Percentiles rank a stretch among this genome's conserved stretches.
These are phyloP conservation scores for Agrenia bidenticulata DNA, from an alignment of 2,888 invertebrate species.

Conservation along the genomic window DNA sequence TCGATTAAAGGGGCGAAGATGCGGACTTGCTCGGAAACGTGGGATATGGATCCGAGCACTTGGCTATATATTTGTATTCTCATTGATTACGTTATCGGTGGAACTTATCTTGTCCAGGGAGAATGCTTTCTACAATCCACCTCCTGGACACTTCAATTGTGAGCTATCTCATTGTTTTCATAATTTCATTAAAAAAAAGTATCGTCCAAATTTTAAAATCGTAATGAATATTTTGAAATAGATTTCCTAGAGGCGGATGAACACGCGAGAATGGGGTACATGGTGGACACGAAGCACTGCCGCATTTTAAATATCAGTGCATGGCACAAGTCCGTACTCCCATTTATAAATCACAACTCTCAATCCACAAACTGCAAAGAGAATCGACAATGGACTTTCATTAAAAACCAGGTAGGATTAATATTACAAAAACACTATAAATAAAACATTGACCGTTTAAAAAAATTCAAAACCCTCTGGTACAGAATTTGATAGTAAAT, in stretches of 20 bases:
- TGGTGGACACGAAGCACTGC: conserved; percentile 40
- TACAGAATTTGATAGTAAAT: conserved; percentile 22
- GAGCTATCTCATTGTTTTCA: no score
- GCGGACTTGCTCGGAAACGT: no score
- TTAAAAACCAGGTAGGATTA: conserved; percentile 27
- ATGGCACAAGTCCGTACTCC: conserved; percentile 41
- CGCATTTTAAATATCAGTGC: conserved; percentile 43
- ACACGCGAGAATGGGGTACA: conserved; percentile 34
- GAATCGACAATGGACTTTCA: conserved; percentile 41
- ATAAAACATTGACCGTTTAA: not conserved
- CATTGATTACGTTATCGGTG: no score
- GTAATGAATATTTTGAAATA: not conserved
- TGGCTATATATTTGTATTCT: no score
- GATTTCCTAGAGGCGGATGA: conserved; percentile 42
- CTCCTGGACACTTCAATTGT: no score
- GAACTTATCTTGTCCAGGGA: no score
- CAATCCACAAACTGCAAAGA: conserved; percentile 19
- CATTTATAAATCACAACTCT: conserved; percentile 25
- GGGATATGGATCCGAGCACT: no score
- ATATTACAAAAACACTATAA: no score
- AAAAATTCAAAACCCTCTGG: conserved; percentile 11
- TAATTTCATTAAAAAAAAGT: no score
- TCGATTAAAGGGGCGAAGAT: no score
- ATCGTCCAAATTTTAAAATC: no score
- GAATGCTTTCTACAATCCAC: no score